Conservation (phyloP, 2,113 vertebrate genomes). For the Dromiciops gliroides region DNA sequence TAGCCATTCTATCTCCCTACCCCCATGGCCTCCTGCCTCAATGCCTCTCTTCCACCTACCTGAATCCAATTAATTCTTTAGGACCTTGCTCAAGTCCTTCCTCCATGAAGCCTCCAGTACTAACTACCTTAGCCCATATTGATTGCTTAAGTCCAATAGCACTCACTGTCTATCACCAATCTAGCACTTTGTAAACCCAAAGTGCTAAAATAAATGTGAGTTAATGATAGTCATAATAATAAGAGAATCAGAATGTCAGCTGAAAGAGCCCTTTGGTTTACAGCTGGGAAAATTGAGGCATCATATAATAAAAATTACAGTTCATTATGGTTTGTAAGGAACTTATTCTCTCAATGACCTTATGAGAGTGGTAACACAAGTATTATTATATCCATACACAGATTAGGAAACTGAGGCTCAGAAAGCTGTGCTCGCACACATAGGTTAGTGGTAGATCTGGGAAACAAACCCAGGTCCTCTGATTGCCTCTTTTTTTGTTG, state of each 20-base stretch:
- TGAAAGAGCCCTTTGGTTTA: neutral
- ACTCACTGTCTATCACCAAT: neutral
- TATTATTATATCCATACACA: neutral
- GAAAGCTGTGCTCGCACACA: neutral
- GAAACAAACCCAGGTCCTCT: neutral
- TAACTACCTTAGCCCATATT: neutral
- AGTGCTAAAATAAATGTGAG: neutral
- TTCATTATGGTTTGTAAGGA: neutral
- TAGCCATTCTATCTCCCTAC: neutral
- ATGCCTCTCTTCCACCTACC: neutral
- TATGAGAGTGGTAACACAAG: neutral
- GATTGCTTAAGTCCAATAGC: neutral
- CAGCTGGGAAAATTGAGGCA: neutral
- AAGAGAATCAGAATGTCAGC: neutral
- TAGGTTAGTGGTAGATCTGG: neutral
- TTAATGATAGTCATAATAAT: neutral
- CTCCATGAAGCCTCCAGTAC: neutral
- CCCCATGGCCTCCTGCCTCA: neutral
- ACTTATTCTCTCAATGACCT: neutral
- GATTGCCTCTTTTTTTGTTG: too few species aligned
- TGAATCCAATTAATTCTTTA: neutral
- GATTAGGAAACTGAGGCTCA: neutral
- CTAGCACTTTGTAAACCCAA: neutral
- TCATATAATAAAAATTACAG: neutral
- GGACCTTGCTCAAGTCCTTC: neutral